Percentiles rank a stretch among this genome's conserved stretches.
These are phyloP conservation scores for Pyrgilauda ruficollis DNA, from an alignment of 2,113 vertebrate species.

Conservation along the genomic window DNA sequence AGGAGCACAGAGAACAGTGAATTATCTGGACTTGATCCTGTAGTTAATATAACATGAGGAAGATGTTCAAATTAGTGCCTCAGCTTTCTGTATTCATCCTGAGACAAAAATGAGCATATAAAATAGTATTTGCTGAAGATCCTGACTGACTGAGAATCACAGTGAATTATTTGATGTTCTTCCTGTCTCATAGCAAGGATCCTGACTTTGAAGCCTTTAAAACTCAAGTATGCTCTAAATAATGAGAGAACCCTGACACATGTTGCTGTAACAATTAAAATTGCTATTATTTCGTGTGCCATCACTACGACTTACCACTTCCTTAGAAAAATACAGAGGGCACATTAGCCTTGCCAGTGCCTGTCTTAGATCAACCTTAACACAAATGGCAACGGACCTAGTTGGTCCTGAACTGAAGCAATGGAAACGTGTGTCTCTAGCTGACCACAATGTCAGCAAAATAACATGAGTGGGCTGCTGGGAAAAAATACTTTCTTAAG, in stretches of 20 bases:
- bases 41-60: not conserved
- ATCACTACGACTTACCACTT: not conserved
- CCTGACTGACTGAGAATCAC: not conserved
- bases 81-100: not conserved
- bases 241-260: not conserved
- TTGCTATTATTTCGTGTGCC: not conserved
- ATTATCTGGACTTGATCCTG: not conserved
- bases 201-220: not conserved
- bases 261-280: not conserved
- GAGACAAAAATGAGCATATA: not conserved
- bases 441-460: not conserved
- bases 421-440: rapidly evolving
- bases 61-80: not conserved
- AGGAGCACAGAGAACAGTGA: not conserved
- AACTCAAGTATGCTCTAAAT: not conserved
- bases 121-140: not conserved
- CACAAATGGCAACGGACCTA: not conserved
- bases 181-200: not conserved
- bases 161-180: not conserved
- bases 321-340: not conserved
- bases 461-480: not conserved
- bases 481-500: not conserved
- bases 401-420: not conserved
- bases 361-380: not conserved
- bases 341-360: not conserved